phyloP scores from a whole-genome alignment of 2,797 vertebrate genomes.

The Amniataba percoides region DNA sequence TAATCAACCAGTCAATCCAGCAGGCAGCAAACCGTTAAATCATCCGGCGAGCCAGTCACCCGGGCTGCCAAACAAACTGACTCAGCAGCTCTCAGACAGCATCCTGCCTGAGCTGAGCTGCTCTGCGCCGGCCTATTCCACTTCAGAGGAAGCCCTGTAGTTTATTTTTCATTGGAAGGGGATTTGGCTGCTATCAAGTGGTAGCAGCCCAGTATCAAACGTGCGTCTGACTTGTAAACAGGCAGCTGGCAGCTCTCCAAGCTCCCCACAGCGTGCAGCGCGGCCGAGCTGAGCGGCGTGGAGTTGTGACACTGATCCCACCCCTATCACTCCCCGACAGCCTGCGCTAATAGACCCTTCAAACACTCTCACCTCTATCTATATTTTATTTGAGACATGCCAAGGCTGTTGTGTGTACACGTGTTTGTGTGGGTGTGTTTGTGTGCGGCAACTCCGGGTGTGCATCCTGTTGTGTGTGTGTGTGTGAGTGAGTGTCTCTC shows the following conservation, averaged over 20 bases:
- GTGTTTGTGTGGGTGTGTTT: slow-evolving; percentile 59
- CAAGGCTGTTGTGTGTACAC: slow-evolving; percentile 66
- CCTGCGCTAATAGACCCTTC: slow-evolving; percentile 86
- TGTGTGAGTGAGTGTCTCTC: slow-evolving; percentile 61
- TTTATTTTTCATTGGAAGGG: slow-evolving; percentile 78
- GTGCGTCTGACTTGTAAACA: slow-evolving; percentile 80
- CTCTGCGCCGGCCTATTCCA: slow-evolving; percentile 60
- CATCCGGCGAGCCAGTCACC: slow-evolving; percentile 25
- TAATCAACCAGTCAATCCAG: slow-evolving; percentile 32
- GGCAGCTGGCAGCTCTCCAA: slow-evolving; percentile 83
- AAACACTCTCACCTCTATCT: slow-evolving; percentile 83
- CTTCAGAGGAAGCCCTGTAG: slow-evolving; percentile 70
- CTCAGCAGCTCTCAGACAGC: slow-evolving; percentile 67
- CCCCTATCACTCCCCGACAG: slow-evolving; percentile 74
- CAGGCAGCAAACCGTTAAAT: slow-evolving; percentile 42
- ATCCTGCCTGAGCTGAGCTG: slow-evolving; percentile 49
- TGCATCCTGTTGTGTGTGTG: slow-evolving; percentile 58
- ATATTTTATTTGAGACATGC: slow-evolving; percentile 85
- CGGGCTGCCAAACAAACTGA: slow-evolving; percentile 56
- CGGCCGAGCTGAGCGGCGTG: slow-evolving; percentile 58
- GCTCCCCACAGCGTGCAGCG: slow-evolving; percentile 65
- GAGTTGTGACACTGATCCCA: slow-evolving; percentile 83
- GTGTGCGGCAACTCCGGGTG: slow-evolving; percentile 39
- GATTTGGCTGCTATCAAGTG: slow-evolving; percentile 80
- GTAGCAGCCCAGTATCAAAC: slow-evolving; percentile 77